Evolutionary conservation across 2,797 vertebrate species (phyloP).

Genomic region (Cryptoblepharus egeriae): DNA sequence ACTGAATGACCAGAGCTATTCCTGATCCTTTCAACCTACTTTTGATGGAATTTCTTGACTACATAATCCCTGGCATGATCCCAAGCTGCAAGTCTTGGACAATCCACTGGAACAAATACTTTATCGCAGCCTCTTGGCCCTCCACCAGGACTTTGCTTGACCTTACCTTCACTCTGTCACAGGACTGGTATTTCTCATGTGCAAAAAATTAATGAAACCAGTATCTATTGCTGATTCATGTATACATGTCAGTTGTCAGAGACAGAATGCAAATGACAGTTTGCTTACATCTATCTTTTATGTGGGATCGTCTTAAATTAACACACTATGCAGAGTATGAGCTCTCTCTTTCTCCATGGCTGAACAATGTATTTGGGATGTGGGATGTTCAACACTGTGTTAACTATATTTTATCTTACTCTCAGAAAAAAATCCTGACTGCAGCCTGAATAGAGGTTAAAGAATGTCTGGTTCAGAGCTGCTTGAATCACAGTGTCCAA

Average conservation of each 20-base stretch:
- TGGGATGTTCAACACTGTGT: neutral
- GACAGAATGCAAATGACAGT: neutral
- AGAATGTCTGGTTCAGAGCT: neutral
- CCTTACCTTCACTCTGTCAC: neutral
- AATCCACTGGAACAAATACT: constrained; percentile 10
- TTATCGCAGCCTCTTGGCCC: constrained; percentile 10
- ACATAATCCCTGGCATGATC: constrained; percentile 1
- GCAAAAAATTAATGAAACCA: constrained; percentile 12
- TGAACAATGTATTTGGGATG: neutral
- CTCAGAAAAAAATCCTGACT: neutral
- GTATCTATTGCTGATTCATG: constrained; percentile 35
- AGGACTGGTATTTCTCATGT: neutral
- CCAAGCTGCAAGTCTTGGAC: neutral
- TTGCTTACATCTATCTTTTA: neutral
- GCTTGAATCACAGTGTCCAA: neutral
- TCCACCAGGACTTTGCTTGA: constrained; percentile 3
- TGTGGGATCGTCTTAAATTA: constrained; percentile 11
- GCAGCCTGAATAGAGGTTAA: neutral
- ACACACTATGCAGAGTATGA: neutral
- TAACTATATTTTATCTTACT: neutral
- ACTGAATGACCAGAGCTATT: neutral
- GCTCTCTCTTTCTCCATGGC: neutral
- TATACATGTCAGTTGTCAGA: constrained; percentile 10
- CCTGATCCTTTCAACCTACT: neutral
- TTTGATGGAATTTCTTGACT: neutral